Conservation (phyloP, 2,797 vertebrate genomes). For the Sitta carolinensis region DNA sequence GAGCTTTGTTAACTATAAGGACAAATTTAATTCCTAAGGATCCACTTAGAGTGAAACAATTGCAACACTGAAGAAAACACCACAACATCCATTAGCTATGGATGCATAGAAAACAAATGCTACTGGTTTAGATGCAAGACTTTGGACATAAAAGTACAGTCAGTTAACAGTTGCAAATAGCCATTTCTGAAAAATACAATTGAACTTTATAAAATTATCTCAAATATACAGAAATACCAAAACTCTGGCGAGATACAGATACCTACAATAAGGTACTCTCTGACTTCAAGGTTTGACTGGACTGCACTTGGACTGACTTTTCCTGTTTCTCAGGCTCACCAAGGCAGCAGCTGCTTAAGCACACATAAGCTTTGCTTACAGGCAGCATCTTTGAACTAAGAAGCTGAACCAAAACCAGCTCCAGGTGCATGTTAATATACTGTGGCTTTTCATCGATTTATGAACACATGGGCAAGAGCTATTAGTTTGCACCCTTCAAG, state of each 20-base stretch:
- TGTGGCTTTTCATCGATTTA: background rate
- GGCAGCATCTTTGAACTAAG: background rate
- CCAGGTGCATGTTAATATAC: background rate
- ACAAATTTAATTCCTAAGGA: background rate
- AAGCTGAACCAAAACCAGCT: background rate
- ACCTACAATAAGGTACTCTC: background rate
- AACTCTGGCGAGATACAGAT: background rate
- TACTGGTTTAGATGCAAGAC: background rate
- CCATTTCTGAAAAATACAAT: background rate
- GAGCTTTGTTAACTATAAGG: background rate
- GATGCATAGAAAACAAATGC: background rate
- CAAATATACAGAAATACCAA: slow-evolving; percentile 12
- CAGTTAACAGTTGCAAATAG: background rate
- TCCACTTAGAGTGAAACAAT: background rate
- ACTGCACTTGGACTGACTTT: background rate
- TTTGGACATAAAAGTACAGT: background rate
- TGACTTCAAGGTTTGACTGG: background rate
- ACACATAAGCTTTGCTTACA: background rate
- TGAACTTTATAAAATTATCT: background rate
- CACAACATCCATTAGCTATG: background rate
- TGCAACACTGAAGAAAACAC: background rate
- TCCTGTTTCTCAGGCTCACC: background rate
- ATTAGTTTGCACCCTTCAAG: background rate
- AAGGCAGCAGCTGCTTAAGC: background rate
- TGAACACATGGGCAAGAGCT: background rate